A percentile compares a stretch with the other conserved stretches of the same genome.
Evolutionary conservation across 1,140 invertebrate species (phyloP).

Genomic region (Nymphalis io): DNA sequence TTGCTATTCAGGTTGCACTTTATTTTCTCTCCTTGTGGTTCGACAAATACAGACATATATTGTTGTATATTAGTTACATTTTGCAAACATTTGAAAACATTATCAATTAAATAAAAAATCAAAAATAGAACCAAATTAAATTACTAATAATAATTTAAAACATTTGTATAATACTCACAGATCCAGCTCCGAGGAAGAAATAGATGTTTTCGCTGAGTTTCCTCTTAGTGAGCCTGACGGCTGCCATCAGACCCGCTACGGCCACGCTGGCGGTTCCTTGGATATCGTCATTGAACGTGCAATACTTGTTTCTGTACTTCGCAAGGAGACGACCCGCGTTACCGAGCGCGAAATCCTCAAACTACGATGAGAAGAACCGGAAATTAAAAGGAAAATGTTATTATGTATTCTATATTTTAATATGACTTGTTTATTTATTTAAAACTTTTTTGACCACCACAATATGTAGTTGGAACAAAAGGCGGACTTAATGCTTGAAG

Average conservation of each 20-base stretch:
- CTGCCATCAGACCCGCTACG: slow-evolving; percentile 94
- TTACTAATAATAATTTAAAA: background rate
- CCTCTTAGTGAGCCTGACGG: slow-evolving; percentile 89
- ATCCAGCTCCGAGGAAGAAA: slow-evolving; percentile 95
- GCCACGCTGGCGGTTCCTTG: slow-evolving; percentile 97
- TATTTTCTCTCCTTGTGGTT: too few species aligned
- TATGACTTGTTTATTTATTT: too few species aligned
- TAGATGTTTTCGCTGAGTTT: slow-evolving; percentile 93
- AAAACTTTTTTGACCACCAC: too few species aligned
- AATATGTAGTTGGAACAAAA: too few species aligned
- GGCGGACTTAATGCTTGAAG: too few species aligned
- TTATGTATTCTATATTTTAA: background rate
- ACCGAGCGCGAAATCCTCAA: slow-evolving; percentile 98
- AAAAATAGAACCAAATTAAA: background rate
- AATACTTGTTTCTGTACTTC: slow-evolving; percentile 94
- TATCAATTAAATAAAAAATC: background rate
- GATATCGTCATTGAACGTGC: slow-evolving; percentile 98
- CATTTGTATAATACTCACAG: slow-evolving; percentile 50
- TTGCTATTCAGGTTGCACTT: too few species aligned
- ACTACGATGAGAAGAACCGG: slow-evolving; percentile 80
- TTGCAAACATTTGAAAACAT: too few species aligned
- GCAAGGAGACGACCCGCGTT: slow-evolving; percentile 96
- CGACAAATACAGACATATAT: too few species aligned
- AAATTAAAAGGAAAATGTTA: background rate
- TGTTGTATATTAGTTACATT: too few species aligned